Conservation (phyloP, 2,888 invertebrate species). For the Synanthedon tipuliformis region DNA sequence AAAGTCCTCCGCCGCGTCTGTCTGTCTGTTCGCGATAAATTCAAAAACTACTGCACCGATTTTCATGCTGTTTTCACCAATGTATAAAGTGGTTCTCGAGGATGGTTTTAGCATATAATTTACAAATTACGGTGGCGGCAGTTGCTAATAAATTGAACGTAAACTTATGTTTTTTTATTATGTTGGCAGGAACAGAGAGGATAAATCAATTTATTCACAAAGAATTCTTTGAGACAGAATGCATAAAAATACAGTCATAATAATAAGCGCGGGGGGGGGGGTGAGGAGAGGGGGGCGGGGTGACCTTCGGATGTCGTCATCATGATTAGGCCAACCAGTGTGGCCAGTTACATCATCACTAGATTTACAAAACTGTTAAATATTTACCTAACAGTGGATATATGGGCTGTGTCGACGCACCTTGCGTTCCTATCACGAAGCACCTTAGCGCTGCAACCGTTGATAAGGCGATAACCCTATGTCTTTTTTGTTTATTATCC, state of each 20-base stretch:
- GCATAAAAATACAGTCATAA: neutral
- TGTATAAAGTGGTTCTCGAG: too few relatives aligned
- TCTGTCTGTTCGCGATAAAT: too few relatives aligned
- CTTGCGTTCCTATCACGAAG: conserved; percentile 2
- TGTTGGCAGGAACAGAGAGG: too few relatives aligned
- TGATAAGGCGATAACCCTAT: conserved; percentile 1
- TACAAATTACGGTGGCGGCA: too few relatives aligned
- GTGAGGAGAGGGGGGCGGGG: conserved; percentile 1
- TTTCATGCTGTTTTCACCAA: too few relatives aligned
- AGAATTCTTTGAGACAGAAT: neutral
- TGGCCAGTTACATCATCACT: conserved; percentile 44
- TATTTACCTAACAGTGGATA: conserved; percentile 16
- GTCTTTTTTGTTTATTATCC: neutral
- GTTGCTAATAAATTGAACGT: too few relatives aligned
- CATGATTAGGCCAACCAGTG: conserved; percentile 14
- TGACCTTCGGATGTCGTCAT: conserved; percentile 32
- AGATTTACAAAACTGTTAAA: conserved; percentile 21
- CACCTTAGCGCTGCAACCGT: neutral
- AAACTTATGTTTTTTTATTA: too few relatives aligned
- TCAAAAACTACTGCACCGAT: too few relatives aligned
- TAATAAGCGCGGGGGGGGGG: neutral
- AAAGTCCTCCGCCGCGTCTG: too few relatives aligned
- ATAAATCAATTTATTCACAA: too few relatives aligned
- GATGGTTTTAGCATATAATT: too few relatives aligned
- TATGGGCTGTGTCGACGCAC: conserved; percentile 25